Conservation (phyloP, 30 jellyfish, hydroid and myxozoan species). For the Hydractinia symbiolongicarpus region DNA sequence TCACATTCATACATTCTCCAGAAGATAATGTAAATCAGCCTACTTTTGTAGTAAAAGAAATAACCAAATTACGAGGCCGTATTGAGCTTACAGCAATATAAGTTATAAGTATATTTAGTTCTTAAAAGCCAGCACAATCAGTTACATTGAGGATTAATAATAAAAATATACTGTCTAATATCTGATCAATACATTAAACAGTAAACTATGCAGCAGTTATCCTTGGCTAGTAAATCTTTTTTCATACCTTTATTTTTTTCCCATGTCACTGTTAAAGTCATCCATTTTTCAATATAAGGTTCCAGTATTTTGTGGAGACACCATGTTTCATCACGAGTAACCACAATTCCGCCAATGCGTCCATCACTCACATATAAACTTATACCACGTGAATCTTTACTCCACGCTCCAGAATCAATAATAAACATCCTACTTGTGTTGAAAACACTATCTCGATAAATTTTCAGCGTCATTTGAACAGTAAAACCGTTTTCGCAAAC, state of each 20-base stretch:
- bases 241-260: constrained; percentile 55
- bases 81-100: no score
- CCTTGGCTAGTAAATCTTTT: no score
- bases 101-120: no score
- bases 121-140: no score
- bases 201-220: no score
- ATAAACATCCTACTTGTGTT: constrained; percentile 61
- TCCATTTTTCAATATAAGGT: constrained; percentile 67
- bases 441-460: constrained; percentile 57
- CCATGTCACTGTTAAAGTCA: constrained; percentile 78
- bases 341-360: constrained; percentile 67
- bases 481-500: constrained; percentile 83
- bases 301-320: constrained; percentile 67
- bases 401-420: constrained; percentile 93
- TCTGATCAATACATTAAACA: no score
- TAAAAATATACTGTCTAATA: no score
- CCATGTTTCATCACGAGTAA: constrained; percentile 76
- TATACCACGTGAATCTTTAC: constrained; percentile 88
- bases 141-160: no score
- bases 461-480: constrained; percentile 67
- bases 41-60: no score
- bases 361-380: constrained; percentile 82
- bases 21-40: neutral
- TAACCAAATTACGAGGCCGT: no score
- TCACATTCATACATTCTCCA: neutral